Conservation (phyloP, 1,140 invertebrate genomes). For the Trachymyrmex septentrionalis region DNA sequence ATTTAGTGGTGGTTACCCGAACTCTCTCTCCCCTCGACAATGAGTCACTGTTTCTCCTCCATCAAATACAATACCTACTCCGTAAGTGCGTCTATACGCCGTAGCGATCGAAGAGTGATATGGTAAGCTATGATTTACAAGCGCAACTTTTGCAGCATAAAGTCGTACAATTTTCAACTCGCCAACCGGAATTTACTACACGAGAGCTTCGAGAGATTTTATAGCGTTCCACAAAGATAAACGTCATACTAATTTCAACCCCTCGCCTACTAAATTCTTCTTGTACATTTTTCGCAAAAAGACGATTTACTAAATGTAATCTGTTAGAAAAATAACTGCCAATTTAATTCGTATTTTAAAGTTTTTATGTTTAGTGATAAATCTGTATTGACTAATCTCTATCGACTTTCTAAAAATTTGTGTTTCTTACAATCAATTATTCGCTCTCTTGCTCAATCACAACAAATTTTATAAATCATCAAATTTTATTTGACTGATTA, state of each 20-base stretch:
- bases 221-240: background rate
- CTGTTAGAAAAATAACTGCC: background rate
- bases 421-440: background rate
- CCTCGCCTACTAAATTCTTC: too few relatives aligned
- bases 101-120: conserved; percentile 29
- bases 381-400: background rate
- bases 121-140: conserved; percentile 32
- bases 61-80: conserved; percentile 42
- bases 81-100: conserved; percentile 37
- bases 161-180: conserved; percentile 12
- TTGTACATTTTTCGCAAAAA: background rate
- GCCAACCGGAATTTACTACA: background rate
- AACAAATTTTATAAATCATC: too few relatives aligned
- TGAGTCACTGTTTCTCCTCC: conserved; percentile 69
- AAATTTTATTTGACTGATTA: background rate
- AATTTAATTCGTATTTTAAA: background rate
- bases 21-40: conserved; percentile 65
- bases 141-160: background rate
- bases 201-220: background rate
- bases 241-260: background rate
- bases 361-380: background rate
- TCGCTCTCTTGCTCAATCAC: background rate
- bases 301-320: background rate
- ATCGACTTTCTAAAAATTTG: background rate
- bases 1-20: conserved; percentile 65